Percentiles rank a stretch among this genome's conserved stretches.
Conservation (phyloP, 1,140 invertebrate species). For the Meteorus sp. region DNA sequence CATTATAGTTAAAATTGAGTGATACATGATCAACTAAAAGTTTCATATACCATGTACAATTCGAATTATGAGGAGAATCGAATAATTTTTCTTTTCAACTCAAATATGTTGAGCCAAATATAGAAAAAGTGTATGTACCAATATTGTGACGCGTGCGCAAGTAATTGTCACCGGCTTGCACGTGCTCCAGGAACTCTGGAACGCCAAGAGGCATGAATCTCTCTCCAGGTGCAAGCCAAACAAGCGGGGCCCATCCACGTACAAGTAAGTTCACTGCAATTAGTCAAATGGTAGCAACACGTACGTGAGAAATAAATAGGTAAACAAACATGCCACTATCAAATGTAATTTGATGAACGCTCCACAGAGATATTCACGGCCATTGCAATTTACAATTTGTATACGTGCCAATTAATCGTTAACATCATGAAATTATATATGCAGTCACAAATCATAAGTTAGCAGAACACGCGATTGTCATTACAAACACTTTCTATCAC, state of each 20-base stretch:
- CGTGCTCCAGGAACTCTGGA: slow-evolving; percentile 64
- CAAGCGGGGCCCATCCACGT: slow-evolving; percentile 65
- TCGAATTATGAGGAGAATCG: slow-evolving; percentile 1
- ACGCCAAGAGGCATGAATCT: slow-evolving; percentile 65
- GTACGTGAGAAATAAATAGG: not conserved
- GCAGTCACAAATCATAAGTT: not conserved
- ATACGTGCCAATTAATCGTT: no score
- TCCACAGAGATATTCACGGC: no score
- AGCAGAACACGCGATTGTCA: slow-evolving; percentile 23
- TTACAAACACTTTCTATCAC: slow-evolving; percentile 29
- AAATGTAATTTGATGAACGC: not conserved
- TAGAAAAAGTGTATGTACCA: slow-evolving; percentile 40
- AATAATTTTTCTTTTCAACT: not conserved
- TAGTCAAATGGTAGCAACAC: not conserved
- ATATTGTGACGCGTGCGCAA: slow-evolving; percentile 61
- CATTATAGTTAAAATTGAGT: no score
- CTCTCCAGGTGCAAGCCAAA: slow-evolving; percentile 67
- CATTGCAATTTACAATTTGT: no score
- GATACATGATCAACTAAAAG: no score
- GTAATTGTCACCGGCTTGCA: slow-evolving; percentile 57
- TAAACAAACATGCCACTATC: not conserved
- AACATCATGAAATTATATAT: slow-evolving; percentile 1
- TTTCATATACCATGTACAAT: no score
- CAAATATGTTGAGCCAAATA: not conserved
- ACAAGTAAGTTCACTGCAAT: slow-evolving; percentile 58